Evolutionary conservation across 2,797 vertebrate genomes (phyloP), one percentile per base, ranked within the genome.

Genomic region (Pteronotus mesoamericanus): DNA sequence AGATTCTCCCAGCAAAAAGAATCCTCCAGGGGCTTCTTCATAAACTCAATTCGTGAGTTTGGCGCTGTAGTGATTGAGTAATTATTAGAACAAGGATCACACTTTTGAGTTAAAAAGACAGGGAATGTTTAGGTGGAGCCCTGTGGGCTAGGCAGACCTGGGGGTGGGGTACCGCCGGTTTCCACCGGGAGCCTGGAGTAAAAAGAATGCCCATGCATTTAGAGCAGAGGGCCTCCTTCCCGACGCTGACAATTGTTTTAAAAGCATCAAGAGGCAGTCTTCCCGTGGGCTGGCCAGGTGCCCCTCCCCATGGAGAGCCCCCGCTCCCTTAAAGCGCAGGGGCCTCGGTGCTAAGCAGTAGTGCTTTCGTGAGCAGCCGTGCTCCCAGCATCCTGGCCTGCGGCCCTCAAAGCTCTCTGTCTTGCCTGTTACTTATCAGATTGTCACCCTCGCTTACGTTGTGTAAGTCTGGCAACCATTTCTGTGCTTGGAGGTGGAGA

Each of bases 291-390:
- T 9, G n/a, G 44, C n/a, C 32, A 19, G 10, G 59, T 8, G 12
- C 44, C 29, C 39, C 21, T 4, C 9, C 34, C 4, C n/a, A 2
- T 2, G n/a, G 75, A 44, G 7, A 8, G 14, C 8, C 18, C 9
- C 9, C 22, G 5, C 18, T 5, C 21, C 11, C 26, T 10, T n/a
- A n/a, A 19, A 22, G 57, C 48, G n/a, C 5, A 1, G 18, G 0
- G 21, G 16, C 21, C 53, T 71, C 1, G 7, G 29, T 0, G 26
- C 57, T 4, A 39, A 9, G 9, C 5, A 7, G 61, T 0, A 11
- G 57, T 0, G 0, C 39, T 39, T 53, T 12, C 8, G n/a, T 64
- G 12, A 15, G n/a, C 39, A 21, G 1, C n/a, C 6, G 1, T 1
- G n/a, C 18, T 53, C 39, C 51, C 48, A 2, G 51, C 11, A 1